Evolutionary conservation across 2,888 invertebrate species (phyloP), one percentile per base, ranked within the genome.

Genomic region (Megamerina dolium): DNA sequence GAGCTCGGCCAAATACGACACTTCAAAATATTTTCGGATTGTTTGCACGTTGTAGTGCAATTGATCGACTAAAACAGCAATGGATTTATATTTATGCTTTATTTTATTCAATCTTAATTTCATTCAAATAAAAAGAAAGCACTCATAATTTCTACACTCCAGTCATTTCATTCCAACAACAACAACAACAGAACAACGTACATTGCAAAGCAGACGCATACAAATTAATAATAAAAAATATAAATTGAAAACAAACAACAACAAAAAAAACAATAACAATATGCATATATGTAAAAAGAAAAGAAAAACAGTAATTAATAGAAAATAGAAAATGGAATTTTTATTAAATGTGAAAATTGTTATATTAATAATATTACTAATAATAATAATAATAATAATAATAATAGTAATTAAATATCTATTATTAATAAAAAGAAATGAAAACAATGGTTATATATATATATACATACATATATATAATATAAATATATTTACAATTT

Each of bases 41-140:
- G 16, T 37, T 34, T 43, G 46, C 46, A 46, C 46, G 46, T 46
- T 46, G 39, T 43, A 46, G 46, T 46, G 46, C 42, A 46, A 36
- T 43, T 21, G 20, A 46, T 34, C n/a, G n/a, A n/a, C n/a, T n/a
- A n/a, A n/a, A n/a, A n/a, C n/a, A n/a, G n/a, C n/a, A n/a, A n/a
- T n/a, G n/a, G n/a, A n/a, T n/a, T n/a, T n/a, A n/a, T n/a, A n/a
- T n/a, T n/a, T n/a, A n/a, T n/a, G n/a, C n/a, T n/a, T n/a, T n/a
- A n/a, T n/a, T n/a, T n/a, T n/a, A n/a, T n/a, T n/a, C n/a, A n/a
- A n/a, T n/a, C n/a, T n/a, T n/a, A n/a, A n/a, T n/a, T n/a, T n/a
- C n/a, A n/a, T n/a, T n/a, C n/a, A n/a, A n/a, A n/a, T n/a, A n/a
- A n/a, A n/a, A n/a, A n/a, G n/a, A n/a, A n/a, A n/a, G n/a, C n/a